Evolutionary conservation across 2,113 vertebrate species (phyloP).

Genomic region (Terrapene triunguis): DNA sequence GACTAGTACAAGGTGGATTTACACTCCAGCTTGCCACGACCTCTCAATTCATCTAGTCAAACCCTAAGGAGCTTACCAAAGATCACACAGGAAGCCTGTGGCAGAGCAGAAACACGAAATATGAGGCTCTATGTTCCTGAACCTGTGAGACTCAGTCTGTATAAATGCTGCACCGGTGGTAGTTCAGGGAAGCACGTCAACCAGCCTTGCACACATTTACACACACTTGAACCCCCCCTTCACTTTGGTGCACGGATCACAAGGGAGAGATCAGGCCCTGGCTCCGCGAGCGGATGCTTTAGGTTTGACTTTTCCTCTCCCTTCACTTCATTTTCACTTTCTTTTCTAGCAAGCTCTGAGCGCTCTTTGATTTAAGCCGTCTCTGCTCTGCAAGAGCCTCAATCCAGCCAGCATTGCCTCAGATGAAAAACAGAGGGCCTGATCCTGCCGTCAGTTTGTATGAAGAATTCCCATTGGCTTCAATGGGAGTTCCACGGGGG

Average conservation of each 20-base stretch:
- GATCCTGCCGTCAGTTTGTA: background rate
- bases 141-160: background rate
- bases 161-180: background rate
- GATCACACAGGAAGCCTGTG: background rate
- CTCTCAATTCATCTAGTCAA: background rate
- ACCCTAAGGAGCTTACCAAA: background rate
- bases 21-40: background rate
- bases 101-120: background rate
- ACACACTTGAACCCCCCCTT: background rate
- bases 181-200: background rate
- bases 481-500: rapidly evolving
- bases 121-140: rapidly evolving
- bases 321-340: rapidly evolving
- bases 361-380: background rate
- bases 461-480: background rate
- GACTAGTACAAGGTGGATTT: background rate
- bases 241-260: background rate
- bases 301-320: background rate
- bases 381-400: background rate
- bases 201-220: background rate
- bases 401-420: rapidly evolving
- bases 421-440: background rate
- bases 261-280: background rate
- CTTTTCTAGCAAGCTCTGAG: background rate
- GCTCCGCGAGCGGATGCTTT: rapidly evolving